A percentile compares a stretch with the other conserved stretches of the same genome.
Conservation (phyloP, 2,888 invertebrate genomes). For the Andrena praecox region DNA sequence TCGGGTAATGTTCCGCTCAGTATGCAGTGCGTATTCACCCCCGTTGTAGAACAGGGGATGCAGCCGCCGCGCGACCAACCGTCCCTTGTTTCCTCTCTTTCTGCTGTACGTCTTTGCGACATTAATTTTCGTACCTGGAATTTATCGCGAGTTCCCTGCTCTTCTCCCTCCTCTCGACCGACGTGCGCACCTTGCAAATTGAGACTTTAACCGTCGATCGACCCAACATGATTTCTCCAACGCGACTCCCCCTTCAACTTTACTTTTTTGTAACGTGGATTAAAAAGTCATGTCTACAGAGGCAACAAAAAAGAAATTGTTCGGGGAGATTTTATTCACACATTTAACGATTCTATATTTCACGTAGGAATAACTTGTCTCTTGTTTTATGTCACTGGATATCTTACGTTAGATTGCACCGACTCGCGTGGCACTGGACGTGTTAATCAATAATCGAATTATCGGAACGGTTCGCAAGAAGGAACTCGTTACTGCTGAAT, state of each 20-base stretch:
- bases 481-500: not conserved
- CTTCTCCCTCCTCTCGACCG: conserved; percentile 11
- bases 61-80: conserved; percentile 43
- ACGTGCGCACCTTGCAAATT: conserved; percentile 51
- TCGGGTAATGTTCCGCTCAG: conserved; percentile 74
- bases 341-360: not conserved
- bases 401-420: too few species aligned
- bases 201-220: conserved; percentile 34
- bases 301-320: too few species aligned
- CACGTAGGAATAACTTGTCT: too few species aligned
- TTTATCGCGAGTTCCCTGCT: conserved; percentile 67
- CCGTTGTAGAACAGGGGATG: conserved; percentile 51
- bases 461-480: not conserved
- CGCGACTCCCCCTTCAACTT: not conserved
- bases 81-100: conserved; percentile 12
- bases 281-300: too few species aligned
- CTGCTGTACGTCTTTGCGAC: conserved; percentile 54
- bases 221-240: conserved; percentile 4
- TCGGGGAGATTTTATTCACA: not conserved
- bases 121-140: conserved; percentile 75
- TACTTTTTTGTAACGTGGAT: not conserved
- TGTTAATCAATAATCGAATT: not conserved
- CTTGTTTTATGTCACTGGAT: too few species aligned
- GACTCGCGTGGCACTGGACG: too few species aligned
- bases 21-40: conserved; percentile 72